These are phyloP conservation scores for Manis javanica DNA, from an alignment of 2,797 vertebrate genomes.

Conservation along the genomic window DNA sequence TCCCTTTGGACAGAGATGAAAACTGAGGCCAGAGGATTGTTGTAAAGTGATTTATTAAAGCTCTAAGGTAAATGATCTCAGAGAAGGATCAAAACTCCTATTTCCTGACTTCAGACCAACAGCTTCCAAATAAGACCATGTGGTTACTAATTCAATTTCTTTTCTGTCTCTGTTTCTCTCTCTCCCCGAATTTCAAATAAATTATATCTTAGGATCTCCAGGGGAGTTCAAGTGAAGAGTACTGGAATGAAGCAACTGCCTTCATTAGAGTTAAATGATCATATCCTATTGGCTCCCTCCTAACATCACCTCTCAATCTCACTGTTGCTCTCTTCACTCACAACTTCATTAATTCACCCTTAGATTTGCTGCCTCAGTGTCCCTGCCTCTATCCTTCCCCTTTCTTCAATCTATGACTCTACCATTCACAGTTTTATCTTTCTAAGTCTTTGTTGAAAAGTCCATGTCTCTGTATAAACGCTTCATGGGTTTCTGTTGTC, in stretches of 20 bases:
- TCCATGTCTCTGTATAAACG: slow-evolving; percentile 22
- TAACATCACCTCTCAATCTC: background rate
- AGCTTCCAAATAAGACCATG: background rate
- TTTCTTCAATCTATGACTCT: background rate
- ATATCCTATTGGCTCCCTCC: background rate
- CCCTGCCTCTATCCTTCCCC: background rate
- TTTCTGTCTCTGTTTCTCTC: background rate
- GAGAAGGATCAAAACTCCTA: background rate
- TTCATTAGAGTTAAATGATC: background rate
- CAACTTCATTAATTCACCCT: background rate
- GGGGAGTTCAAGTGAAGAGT: background rate
- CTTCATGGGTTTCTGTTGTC: background rate
- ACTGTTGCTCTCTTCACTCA: background rate
- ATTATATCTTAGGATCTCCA: background rate
- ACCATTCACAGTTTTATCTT: background rate
- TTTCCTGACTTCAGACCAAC: background rate
- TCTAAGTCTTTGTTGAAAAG: background rate
- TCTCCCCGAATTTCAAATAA: background rate
- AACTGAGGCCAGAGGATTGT: slow-evolving; percentile 28
- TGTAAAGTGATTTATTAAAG: slow-evolving; percentile 37
- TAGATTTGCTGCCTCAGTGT: background rate
- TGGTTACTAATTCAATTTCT: background rate
- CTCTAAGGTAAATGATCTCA: slow-evolving; percentile 49
- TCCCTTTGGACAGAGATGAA: slow-evolving; percentile 32
- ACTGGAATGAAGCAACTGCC: background rate